Conservation (phyloP, 2,113 vertebrate species). For the Danio rerio region GRCz12tu NC_133194.1:14043001-14043500, state of each 20-base stretch:
- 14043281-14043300: background rate
- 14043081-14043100: no score
- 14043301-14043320: background rate
- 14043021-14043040: no score
- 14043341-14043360: conserved; percentile 20
- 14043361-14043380: conserved; percentile 1
- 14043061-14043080: no score
- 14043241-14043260: background rate
- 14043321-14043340: conserved; percentile 17
- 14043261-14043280: background rate
- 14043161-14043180: background rate
- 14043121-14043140: no score
- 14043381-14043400: conserved; percentile 8
- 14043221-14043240: conserved; percentile 36
- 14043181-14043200: background rate
- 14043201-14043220: conserved; percentile 41
- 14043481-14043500: conserved; percentile 9
- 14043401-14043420: conserved; percentile 9
- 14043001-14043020: no score
- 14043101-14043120: no score
- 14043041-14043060: no score
- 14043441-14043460: background rate
- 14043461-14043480: conserved; percentile 19
- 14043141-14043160: no score
- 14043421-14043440: conserved; percentile 22